A percentile compares a stretch with the other conserved stretches of the same genome.
Conservation (phyloP, 2,888 invertebrate species). For the Teinopalpus imperialis region DNA sequence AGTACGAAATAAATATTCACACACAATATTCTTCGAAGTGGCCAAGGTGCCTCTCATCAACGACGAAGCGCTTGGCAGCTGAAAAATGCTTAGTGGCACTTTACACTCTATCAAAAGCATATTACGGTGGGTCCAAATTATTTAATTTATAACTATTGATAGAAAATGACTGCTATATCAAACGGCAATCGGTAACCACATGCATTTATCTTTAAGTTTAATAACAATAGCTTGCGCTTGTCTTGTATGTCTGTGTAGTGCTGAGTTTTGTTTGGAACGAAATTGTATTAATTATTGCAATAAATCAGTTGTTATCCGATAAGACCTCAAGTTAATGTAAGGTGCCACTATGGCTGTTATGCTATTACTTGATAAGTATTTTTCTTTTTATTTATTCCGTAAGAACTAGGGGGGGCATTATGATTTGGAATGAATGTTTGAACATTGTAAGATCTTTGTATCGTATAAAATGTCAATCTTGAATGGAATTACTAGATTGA, state of each 20-base stretch:
- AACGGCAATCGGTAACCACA: neutral
- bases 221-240: neutral
- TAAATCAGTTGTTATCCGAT: conserved; percentile 11
- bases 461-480: neutral
- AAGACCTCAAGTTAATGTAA: conserved; percentile 38
- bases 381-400: too few relatives aligned
- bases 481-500: too few relatives aligned
- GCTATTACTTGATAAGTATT: conserved; percentile 1
- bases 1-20: conserved; percentile 95
- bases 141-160: conserved; percentile 32
- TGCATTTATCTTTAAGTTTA: conserved; percentile 18
- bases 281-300: conserved; percentile 18
- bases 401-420: conserved; percentile 3
- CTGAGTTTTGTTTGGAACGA: neutral
- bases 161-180: conserved; percentile 1
- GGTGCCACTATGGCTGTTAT: conserved; percentile 50
- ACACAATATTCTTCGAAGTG: conserved; percentile 96
- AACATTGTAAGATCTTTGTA: neutral
- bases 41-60: conserved; percentile 88
- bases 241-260: neutral
- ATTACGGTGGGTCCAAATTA: conserved; percentile 61
- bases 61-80: conserved; percentile 59
- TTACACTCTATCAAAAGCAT: conserved; percentile 49
- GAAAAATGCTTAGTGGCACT: conserved; percentile 52
- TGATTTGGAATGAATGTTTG: neutral